Evolutionary conservation across 2,888 invertebrate genomes (phyloP).

Genomic region (Polydrusus pterygomalis): DNA sequence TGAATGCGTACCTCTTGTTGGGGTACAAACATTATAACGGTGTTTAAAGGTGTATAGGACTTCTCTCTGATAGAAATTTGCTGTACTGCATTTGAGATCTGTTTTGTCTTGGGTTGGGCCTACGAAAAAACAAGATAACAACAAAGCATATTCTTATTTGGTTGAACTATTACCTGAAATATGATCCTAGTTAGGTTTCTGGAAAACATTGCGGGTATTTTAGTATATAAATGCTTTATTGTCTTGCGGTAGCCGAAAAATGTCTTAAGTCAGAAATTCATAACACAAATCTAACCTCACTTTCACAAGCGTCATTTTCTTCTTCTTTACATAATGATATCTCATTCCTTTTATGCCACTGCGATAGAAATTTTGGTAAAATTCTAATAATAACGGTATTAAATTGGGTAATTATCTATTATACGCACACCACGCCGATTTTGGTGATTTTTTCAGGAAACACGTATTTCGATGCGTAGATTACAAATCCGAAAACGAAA

Average conservation of each 20-base stretch:
- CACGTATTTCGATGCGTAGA: too few relatives aligned
- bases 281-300: not conserved
- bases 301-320: not conserved
- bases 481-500: too few relatives aligned
- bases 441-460: too few relatives aligned
- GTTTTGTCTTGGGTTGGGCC: slow-evolving; percentile 48
- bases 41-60: slow-evolving; percentile 86
- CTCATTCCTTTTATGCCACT: too few relatives aligned
- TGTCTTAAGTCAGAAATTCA: not conserved
- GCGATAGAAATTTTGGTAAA: too few relatives aligned
- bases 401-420: too few relatives aligned
- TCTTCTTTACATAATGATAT: slow-evolving; percentile 1
- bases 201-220: slow-evolving; percentile 32
- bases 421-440: too few relatives aligned
- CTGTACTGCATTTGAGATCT: slow-evolving; percentile 39
- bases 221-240: not conserved
- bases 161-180: slow-evolving; percentile 27
- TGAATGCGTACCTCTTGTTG: slow-evolving; percentile 90
- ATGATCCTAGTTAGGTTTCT: slow-evolving; percentile 37
- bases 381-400: too few relatives aligned
- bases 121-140: slow-evolving; percentile 24
- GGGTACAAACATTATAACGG: slow-evolving; percentile 96
- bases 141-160: slow-evolving; percentile 25
- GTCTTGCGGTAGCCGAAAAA: not conserved
- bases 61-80: slow-evolving; percentile 58